These are phyloP conservation scores for Tetrapedia diversipes DNA, from an alignment of 2,888 invertebrate genomes.

Conservation along the genomic window DNA sequence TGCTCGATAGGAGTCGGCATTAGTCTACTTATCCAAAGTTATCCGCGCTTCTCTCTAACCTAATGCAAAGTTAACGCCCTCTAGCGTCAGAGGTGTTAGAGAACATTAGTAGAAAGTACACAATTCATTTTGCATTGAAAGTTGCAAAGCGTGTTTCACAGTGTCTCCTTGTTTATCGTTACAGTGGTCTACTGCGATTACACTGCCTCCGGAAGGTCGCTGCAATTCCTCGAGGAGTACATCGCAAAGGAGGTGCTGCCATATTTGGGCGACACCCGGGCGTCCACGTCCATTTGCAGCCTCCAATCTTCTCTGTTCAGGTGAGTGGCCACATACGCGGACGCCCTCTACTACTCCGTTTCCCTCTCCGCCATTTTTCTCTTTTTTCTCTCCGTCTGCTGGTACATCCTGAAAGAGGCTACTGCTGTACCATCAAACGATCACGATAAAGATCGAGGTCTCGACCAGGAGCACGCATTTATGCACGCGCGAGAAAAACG, in stretches of 20 bases:
- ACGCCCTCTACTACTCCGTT: background rate
- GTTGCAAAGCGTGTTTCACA: background rate
- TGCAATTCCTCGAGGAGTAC: constrained; percentile 94
- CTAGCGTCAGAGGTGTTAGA: no score
- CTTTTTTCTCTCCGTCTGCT: background rate
- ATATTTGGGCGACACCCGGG: constrained; percentile 92
- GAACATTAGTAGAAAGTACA: no score
- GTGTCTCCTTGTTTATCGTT: constrained; percentile 78
- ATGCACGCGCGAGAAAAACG: no score
- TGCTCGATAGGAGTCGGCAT: no score
- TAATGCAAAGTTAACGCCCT: no score
- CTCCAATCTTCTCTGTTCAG: constrained; percentile 94
- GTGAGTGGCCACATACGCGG: constrained; percentile 82
- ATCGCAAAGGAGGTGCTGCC: constrained; percentile 91
- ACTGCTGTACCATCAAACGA: constrained; percentile 26
- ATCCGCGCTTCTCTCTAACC: no score
- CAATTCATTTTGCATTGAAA: background rate
- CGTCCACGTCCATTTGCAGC: constrained; percentile 92
- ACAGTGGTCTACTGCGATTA: constrained; percentile 94
- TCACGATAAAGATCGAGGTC: constrained; percentile 56
- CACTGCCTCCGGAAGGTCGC: constrained; percentile 91
- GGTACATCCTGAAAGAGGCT: no score
- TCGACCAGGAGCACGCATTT: constrained; percentile 18
- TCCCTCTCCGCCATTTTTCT: background rate
- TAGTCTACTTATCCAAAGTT: no score